Base-by-base conservation (phyloP, 2,888 invertebrate species). In the Caenorhabditis sp. region DNA sequence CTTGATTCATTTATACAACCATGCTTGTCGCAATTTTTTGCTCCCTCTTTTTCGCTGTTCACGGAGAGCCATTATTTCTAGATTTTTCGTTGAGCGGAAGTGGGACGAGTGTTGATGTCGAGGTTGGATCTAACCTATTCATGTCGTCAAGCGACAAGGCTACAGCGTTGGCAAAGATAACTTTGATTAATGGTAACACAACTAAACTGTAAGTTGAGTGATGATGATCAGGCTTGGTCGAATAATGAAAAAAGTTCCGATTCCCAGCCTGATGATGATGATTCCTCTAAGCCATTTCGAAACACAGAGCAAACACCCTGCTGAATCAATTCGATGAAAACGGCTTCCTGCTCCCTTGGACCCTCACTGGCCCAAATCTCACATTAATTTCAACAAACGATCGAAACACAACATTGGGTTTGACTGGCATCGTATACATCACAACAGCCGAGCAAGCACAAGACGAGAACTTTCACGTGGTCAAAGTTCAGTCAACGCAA, bases 381-480 rank as follows among this genome's bases (percentile, higher is more conserved):
- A 61, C 37, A 19, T 36, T 70, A 19, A 31, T 58, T 5, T 43
- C 58, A 0, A 62, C 66, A 0, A 70, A 70, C 23, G 19, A 36
- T 1, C 21, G 59, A 19, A 2, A 58, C 0, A 36, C 58, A 12
- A 66, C 70, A 0, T 31, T 57, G 36, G 23, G 19, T 1, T 31
- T 70, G 31, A 62, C 49, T 6, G 66, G 70, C 2, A 66, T 54
- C 17, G 17, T 70, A 3, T 70, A 62, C 26, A 19, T 66, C 1
- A 66, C 70, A 8, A 66, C 70, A n/a, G 58, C 59, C n/a, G 23
- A 43, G 31, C 70, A 66, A 24, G 66, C 66, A 3, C 43, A 66
- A 24, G 62, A 54, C 55, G 19, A n/a, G 3, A 53, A 53, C 21
- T 53, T 23, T 12, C 53, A 23, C 3, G 53, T 53, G 8, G 8